phyloP scores from a whole-genome alignment of 2,113 vertebrate species.

The Capra hircus region DNA sequence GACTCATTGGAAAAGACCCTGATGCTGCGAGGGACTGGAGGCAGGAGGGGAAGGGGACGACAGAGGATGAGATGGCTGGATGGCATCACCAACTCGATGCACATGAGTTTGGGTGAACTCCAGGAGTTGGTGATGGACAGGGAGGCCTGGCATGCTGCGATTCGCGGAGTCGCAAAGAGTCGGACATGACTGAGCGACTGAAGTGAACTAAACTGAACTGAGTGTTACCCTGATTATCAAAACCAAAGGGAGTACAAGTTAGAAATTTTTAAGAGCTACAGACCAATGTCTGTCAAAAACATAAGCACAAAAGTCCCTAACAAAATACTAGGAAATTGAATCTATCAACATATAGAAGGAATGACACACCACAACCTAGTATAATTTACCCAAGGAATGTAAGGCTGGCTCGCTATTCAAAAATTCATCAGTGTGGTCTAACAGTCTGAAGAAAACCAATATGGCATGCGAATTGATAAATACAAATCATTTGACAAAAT shows the following conservation, averaged over 20 bases:
- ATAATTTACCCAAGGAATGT: not conserved
- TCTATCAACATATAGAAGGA: not conserved
- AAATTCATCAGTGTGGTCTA: not conserved
- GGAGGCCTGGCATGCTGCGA: too few relatives aligned
- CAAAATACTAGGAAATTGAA: not conserved
- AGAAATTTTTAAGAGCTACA: not conserved
- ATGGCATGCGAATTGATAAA: not conserved
- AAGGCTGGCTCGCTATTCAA: not conserved
- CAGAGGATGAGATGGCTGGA: too few relatives aligned
- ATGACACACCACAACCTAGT: not conserved
- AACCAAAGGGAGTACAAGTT: not conserved
- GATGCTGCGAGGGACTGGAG: too few relatives aligned
- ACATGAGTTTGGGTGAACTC: too few relatives aligned
- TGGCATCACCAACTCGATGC: too few relatives aligned
- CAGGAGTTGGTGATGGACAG: too few relatives aligned
- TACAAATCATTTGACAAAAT: not conserved
- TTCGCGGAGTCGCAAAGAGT: too few relatives aligned
- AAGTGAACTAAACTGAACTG: too few relatives aligned
- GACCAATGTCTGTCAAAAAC: not conserved
- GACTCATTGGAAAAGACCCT: too few relatives aligned
- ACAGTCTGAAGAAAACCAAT: not conserved
- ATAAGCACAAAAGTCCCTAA: not conserved
- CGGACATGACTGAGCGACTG: too few relatives aligned
- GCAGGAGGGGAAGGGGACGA: too few relatives aligned
- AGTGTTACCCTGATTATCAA: not conserved